phyloP scores from a whole-genome alignment of 2,797 vertebrate species.

The Mionectes olivaceus region DNA sequence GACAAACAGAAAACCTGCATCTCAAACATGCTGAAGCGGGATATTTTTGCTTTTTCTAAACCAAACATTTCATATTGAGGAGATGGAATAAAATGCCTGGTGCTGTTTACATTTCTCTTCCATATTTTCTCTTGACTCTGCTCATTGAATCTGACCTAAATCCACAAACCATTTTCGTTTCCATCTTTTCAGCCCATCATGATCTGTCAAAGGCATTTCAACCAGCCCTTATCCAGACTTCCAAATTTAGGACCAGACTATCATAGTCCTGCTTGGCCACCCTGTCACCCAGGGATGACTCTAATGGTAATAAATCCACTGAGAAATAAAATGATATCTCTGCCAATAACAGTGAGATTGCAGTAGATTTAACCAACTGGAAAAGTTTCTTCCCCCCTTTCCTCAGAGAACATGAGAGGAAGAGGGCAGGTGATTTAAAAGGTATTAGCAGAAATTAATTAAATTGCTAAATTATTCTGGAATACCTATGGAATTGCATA shows the following conservation, averaged over 20 bases:
- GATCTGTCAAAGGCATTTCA: background rate
- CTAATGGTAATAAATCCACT: background rate
- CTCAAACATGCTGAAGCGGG: background rate
- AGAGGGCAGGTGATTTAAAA: conserved; percentile 11
- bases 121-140: background rate
- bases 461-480: conserved; percentile 44
- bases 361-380: background rate
- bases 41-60: conserved; percentile 9
- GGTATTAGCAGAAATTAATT: conserved; percentile 51
- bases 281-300: background rate
- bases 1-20: background rate
- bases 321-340: background rate
- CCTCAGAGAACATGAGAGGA: background rate
- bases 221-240: background rate
- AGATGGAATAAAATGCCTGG: background rate
- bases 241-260: background rate
- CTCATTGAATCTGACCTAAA: background rate
- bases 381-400: background rate
- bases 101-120: conserved; percentile 29
- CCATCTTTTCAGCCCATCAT: background rate
- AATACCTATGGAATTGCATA: conserved; percentile 35
- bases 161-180: conserved; percentile 3
- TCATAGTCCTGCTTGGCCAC: background rate
- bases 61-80: background rate
- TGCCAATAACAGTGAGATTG: background rate